Evolutionary conservation across 1,140 invertebrate genomes (phyloP).

Genomic region (Bombyx mandarina): DNA sequence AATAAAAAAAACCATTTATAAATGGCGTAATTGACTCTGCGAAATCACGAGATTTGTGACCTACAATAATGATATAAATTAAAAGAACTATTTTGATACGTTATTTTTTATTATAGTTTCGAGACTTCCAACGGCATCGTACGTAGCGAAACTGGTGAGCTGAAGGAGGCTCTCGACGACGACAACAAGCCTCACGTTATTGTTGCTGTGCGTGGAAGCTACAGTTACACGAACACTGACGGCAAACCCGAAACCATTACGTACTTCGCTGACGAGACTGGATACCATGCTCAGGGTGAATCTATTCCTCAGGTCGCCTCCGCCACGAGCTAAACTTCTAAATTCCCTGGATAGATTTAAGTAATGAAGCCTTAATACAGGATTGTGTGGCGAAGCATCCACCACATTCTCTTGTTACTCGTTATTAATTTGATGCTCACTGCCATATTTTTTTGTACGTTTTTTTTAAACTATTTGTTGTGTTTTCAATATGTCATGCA

Average conservation of each 20-base stretch:
- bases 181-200: constrained; percentile 59
- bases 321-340: constrained; percentile 27
- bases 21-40: too few species aligned
- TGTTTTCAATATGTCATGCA: constrained; percentile 24
- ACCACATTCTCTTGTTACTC: constrained; percentile 17
- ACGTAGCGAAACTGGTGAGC: constrained; percentile 44
- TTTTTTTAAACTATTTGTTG: constrained; percentile 35
- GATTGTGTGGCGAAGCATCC: constrained; percentile 14
- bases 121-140: constrained; percentile 48
- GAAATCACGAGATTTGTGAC: too few species aligned
- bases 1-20: too few species aligned
- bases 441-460: constrained; percentile 55
- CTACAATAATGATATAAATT: too few species aligned
- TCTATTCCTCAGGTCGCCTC: constrained; percentile 26
- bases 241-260: constrained; percentile 33
- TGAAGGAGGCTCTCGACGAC: constrained; percentile 53
- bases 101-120: constrained; percentile 33
- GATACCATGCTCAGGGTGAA: constrained; percentile 52
- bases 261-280: constrained; percentile 67
- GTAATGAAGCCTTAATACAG: constrained; percentile 8
- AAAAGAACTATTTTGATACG: background rate
- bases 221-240: constrained; percentile 37
- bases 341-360: background rate
- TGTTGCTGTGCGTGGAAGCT: constrained; percentile 53
- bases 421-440: constrained; percentile 33